Conservation (phyloP, 2,888 invertebrate genomes). For the Eremobia ochroleuca region DNA sequence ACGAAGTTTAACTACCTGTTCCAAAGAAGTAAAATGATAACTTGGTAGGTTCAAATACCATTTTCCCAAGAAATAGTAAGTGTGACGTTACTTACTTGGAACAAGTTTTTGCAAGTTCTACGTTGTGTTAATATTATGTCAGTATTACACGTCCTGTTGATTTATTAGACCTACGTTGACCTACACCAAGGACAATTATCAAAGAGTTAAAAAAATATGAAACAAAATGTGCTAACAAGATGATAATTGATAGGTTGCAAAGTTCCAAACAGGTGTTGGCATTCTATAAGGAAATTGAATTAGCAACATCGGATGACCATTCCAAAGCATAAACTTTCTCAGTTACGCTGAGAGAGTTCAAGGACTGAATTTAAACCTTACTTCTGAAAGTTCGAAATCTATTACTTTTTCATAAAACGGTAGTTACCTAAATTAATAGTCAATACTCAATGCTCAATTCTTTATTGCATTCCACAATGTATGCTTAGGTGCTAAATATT, state of each 20-base stretch:
- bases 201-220: not conserved
- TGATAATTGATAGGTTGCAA: slow-evolving; percentile 23
- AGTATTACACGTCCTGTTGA: not conserved
- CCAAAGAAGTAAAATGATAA: not conserved
- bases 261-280: slow-evolving; percentile 8
- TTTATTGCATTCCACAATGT: too few species aligned
- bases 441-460: too few species aligned
- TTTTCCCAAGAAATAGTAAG: not conserved
- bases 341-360: slow-evolving; percentile 12
- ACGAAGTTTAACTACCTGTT: not conserved
- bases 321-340: not conserved
- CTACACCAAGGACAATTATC: slow-evolving; percentile 23
- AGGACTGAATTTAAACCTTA: too few species aligned
- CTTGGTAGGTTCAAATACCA: not conserved
- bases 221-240: not conserved
- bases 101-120: not conserved
- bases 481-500: too few species aligned
- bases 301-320: slow-evolving; percentile 6
- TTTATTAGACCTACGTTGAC: not conserved
- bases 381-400: too few species aligned
- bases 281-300: not conserved
- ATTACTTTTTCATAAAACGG: too few species aligned
- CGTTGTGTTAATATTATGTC: slow-evolving; percentile 7
- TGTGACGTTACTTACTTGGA: not conserved
- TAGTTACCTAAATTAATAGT: too few species aligned